phyloP scores from a whole-genome alignment of 1,140 invertebrate genomes.

The Medauroidea extradentata region DNA sequence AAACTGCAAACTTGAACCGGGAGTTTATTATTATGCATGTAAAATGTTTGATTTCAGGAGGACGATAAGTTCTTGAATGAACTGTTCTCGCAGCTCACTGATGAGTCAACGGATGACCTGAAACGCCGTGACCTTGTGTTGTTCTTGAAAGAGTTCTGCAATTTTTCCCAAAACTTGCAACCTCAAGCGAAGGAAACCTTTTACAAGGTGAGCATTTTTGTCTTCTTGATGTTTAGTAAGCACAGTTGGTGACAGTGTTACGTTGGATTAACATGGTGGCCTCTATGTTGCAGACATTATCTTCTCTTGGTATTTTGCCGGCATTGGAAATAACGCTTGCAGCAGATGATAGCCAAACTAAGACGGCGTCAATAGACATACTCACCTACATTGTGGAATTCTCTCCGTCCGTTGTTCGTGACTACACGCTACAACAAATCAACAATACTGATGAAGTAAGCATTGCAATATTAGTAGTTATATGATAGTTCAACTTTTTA shows the following conservation, averaged over 20 bases:
- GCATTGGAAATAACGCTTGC: slow-evolving; percentile 92
- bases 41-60: slow-evolving; percentile 62
- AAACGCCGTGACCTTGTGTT: slow-evolving; percentile 92
- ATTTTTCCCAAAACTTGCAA: slow-evolving; percentile 97
- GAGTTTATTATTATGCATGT: too few species aligned
- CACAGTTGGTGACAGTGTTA: background rate
- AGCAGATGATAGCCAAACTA: slow-evolving; percentile 88
- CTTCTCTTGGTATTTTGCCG: slow-evolving; percentile 86
- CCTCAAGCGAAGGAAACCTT: slow-evolving; percentile 95
- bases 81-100: slow-evolving; percentile 89
- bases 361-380: slow-evolving; percentile 96
- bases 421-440: slow-evolving; percentile 91
- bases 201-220: slow-evolving; percentile 64
- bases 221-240: background rate
- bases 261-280: background rate
- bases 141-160: slow-evolving; percentile 99
- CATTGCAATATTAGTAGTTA: too few species aligned
- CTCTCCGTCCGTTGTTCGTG: slow-evolving; percentile 94
- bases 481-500: too few species aligned
- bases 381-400: slow-evolving; percentile 98
- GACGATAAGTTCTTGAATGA: slow-evolving; percentile 95
- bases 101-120: slow-evolving; percentile 74
- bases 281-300: slow-evolving; percentile 63
- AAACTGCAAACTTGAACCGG: too few species aligned
- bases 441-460: slow-evolving; percentile 82